Evolutionary conservation across 2,888 invertebrate genomes (phyloP).

Genomic region (Trilocha varians): DNA sequence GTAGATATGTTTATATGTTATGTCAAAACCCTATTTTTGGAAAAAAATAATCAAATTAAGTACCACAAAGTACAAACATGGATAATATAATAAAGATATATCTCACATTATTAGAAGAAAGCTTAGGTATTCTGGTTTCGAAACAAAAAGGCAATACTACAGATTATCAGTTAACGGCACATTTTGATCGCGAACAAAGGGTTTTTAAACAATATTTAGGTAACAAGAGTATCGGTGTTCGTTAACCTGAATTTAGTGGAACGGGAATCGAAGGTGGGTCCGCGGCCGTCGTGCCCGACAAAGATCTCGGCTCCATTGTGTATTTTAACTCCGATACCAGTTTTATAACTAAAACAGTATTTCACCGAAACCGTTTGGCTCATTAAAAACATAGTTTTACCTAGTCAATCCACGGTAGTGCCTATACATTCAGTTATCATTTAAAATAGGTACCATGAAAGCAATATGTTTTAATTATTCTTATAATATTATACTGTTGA

Average conservation of each 20-base stretch:
- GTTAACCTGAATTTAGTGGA: constrained; percentile 58
- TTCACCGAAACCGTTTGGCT: constrained; percentile 35
- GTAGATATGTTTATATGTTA: too few species aligned
- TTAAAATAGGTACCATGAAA: too few species aligned
- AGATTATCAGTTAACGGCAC: not conserved
- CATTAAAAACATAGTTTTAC: not conserved
- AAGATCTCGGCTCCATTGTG: constrained; percentile 62
- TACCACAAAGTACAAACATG: too few species aligned
- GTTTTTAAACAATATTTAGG: constrained; percentile 27
- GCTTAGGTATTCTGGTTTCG: not conserved
- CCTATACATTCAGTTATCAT: not conserved
- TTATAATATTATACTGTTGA: too few species aligned
- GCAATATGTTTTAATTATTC: too few species aligned
- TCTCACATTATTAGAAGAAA: not conserved
- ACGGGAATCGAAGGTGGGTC: constrained; percentile 56
- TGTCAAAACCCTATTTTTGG: too few species aligned
- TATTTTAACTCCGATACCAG: constrained; percentile 51
- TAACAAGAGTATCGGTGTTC: constrained; percentile 40
- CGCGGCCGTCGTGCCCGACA: constrained; percentile 49
- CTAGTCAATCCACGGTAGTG: too few species aligned
- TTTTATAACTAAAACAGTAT: constrained; percentile 40
- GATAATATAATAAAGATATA: too few species aligned
- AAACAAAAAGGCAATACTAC: not conserved
- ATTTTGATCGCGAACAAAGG: not conserved
- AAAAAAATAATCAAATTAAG: too few species aligned